phyloP scores from a whole-genome alignment of 2,797 vertebrate genomes.

The Danio choprae region DNA sequence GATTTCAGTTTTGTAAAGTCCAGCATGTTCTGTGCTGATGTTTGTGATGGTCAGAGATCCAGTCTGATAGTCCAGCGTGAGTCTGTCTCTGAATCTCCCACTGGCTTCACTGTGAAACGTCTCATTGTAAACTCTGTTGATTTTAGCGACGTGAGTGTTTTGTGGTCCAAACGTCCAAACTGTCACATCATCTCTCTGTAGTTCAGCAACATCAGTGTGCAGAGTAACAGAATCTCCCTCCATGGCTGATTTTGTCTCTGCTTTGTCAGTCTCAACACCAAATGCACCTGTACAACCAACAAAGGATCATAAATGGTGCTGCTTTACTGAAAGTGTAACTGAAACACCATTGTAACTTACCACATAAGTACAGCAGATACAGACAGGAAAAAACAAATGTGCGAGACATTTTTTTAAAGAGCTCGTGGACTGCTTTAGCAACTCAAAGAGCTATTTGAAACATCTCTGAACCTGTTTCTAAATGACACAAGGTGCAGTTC shows the following conservation, averaged over 20 bases:
- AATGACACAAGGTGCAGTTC: no score
- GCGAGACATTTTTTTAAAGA: not conserved
- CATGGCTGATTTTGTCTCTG: not conserved
- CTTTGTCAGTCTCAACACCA: not conserved
- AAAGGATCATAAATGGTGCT: not conserved
- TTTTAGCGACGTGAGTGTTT: not conserved
- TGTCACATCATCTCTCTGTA: not conserved
- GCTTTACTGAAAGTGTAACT: not conserved
- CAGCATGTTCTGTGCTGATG: not conserved
- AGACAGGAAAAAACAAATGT: not conserved
- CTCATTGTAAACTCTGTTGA: not conserved
- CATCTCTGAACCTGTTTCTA: no score
- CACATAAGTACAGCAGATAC: not conserved
- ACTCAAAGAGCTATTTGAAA: no score
- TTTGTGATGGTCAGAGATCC: conserved; percentile 29
- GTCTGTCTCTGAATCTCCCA: not conserved
- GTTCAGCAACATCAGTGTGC: not conserved
- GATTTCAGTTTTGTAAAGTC: conserved; percentile 2
- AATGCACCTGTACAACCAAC: not conserved
- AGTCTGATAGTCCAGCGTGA: not conserved
- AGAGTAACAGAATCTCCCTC: conserved; percentile 14
- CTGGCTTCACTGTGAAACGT: not conserved
- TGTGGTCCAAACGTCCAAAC: conserved; percentile 9
- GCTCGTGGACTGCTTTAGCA: not conserved
- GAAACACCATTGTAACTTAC: not conserved